Conservation (phyloP, 2,797 vertebrate genomes). For the Synaphobranchus kaupii region DNA sequence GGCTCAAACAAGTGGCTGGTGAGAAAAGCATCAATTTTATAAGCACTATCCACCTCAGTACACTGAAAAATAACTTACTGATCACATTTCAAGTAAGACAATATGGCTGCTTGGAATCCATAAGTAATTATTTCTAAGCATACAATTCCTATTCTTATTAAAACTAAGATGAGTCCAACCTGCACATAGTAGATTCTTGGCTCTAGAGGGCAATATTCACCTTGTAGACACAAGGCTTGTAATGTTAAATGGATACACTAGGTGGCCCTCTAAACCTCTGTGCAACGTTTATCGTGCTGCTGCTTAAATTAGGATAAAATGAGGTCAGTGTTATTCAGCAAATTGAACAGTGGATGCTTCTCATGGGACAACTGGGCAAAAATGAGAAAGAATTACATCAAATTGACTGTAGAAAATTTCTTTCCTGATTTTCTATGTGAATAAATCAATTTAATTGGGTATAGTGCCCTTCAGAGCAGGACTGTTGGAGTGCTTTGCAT, state of each 20-base stretch:
- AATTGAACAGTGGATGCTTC: background rate
- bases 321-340: background rate
- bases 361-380: background rate
- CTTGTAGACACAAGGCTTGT: background rate
- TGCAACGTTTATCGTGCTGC: background rate
- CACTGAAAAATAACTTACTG: background rate
- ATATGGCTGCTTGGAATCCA: background rate
- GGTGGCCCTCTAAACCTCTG: conserved; percentile 3
- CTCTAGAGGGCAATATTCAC: conserved; percentile 5
- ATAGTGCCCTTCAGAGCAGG: background rate
- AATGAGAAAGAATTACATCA: background rate
- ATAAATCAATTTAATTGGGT: background rate
- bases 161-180: background rate
- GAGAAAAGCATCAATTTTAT: background rate
- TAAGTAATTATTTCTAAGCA: background rate
- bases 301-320: background rate
- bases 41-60: background rate
- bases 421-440: background rate
- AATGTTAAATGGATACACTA: conserved; percentile 14
- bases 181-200: background rate
- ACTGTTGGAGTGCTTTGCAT: background rate
- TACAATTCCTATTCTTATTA: background rate
- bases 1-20: background rate
- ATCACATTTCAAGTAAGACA: background rate
- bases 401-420: background rate